Conservation (phyloP, 30 jellyfish, hydroid and myxozoan genomes). For the Turritopsis rubra region DNA sequence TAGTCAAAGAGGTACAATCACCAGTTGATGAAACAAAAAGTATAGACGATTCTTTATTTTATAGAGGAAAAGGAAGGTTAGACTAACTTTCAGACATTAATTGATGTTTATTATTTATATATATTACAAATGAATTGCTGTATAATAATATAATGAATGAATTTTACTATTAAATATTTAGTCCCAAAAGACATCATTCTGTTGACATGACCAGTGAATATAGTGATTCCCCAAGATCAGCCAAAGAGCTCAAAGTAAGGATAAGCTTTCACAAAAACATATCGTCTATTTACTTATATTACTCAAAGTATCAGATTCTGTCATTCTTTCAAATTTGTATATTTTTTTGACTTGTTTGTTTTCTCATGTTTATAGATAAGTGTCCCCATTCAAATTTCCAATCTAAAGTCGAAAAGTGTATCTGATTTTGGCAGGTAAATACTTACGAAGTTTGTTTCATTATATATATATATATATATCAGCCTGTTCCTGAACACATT, state of each 20-base stretch:
- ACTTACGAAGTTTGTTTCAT: background rate
- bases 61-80: background rate
- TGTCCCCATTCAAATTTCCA: conserved; percentile 6
- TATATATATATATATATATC: background rate
- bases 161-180: background rate
- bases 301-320: background rate
- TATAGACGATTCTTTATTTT: conserved; percentile 14
- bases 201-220: background rate
- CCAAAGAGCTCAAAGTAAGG: conserved; percentile 21
- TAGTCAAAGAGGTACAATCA: conserved; percentile 5
- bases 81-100: background rate
- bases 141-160: no score
- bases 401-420: background rate
- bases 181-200: conserved; percentile 23
- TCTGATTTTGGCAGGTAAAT: background rate
- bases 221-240: conserved; percentile 16
- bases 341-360: background rate
- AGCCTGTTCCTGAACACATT: background rate
- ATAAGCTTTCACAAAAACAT: background rate
- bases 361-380: background rate
- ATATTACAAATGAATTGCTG: background rate
- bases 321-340: background rate
- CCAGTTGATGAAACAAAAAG: conserved; percentile 15
- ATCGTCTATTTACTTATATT: background rate
- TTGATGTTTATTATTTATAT: background rate